Conservation (phyloP, 2,797 vertebrate genomes). For the Galago senegalensis region DNA sequence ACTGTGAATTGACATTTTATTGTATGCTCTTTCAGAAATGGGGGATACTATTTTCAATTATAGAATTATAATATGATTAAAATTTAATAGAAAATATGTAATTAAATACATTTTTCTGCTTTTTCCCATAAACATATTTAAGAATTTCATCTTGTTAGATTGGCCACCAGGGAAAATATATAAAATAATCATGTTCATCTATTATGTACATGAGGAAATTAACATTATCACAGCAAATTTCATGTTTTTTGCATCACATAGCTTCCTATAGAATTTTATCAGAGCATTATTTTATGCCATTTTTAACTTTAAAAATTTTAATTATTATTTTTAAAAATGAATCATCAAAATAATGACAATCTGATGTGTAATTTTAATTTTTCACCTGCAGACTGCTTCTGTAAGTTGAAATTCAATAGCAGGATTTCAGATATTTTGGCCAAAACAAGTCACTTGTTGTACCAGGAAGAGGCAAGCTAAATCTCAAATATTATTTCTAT, state of each 20-base stretch:
- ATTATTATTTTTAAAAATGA: background rate
- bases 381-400: background rate
- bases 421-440: background rate
- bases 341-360: background rate
- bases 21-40: background rate
- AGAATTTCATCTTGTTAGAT: background rate
- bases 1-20: background rate
- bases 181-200: background rate
- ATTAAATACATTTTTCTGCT: background rate
- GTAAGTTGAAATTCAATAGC: background rate
- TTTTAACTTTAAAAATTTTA: background rate
- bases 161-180: background rate
- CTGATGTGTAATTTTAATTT: background rate
- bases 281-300: background rate
- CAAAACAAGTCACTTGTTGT: background rate
- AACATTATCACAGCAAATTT: background rate
- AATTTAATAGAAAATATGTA: slow-evolving; percentile 4
- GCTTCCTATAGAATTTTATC: background rate
- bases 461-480: background rate
- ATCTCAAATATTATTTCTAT: background rate
- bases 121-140: background rate
- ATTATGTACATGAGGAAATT: background rate
- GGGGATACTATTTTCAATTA: background rate
- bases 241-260: background rate
- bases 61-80: background rate